These are phyloP conservation scores for Philereme vetulata DNA, from an alignment of 2,888 invertebrate genomes.

Conservation along the genomic window DNA sequence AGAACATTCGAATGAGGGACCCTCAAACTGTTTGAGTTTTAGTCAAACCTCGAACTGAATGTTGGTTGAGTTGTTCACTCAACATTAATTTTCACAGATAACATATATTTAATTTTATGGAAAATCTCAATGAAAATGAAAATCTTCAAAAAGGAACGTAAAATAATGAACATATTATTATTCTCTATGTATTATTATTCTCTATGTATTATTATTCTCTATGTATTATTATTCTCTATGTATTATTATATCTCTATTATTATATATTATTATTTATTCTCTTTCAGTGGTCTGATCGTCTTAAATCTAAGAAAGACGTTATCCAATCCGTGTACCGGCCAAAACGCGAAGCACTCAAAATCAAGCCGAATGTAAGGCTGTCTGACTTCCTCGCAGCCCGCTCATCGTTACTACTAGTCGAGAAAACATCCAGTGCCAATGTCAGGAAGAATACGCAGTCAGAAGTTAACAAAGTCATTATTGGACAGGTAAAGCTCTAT, in stretches of 20 bases:
- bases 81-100: no score
- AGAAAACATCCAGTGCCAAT: constrained; percentile 95
- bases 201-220: no score
- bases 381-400: constrained; percentile 93
- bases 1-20: no score
- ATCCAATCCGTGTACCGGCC: constrained; percentile 82
- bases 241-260: no score
- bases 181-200: no score
- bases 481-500: constrained; percentile 86
- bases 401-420: constrained; percentile 91
- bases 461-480: constrained; percentile 93
- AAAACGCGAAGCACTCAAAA: constrained; percentile 66
- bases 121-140: no score
- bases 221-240: no score
- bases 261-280: not conserved
- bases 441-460: constrained; percentile 94
- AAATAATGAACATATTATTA: no score
- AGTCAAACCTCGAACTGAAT: no score
- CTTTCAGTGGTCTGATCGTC: constrained; percentile 91
- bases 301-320: constrained; percentile 88
- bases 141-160: not conserved
- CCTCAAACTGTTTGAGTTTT: no score
- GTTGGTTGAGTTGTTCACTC: no score
- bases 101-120: no score
- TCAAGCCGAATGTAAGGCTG: constrained; percentile 87